Evolutionary conservation across 2,113 vertebrate species (phyloP).

Genomic region (Rhinoderma darwinii): DNA sequence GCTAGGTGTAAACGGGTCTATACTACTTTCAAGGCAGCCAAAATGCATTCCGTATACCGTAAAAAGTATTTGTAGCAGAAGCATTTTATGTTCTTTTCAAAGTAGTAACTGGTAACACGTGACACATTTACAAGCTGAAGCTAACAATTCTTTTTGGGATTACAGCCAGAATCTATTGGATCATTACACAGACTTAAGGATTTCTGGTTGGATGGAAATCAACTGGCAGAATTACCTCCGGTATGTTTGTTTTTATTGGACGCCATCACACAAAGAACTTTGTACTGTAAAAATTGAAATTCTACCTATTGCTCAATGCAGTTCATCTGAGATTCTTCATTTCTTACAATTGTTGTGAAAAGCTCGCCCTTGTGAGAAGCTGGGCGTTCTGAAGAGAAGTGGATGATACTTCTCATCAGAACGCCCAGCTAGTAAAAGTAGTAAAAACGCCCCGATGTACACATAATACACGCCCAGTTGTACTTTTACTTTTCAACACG

Average conservation of each 20-base stretch:
- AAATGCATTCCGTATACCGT: too few relatives aligned
- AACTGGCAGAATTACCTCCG: conserved; percentile 89
- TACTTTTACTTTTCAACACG: too few relatives aligned
- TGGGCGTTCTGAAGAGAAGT: too few relatives aligned
- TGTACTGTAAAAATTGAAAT: background rate
- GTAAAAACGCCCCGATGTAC: too few relatives aligned
- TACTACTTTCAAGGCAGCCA: too few relatives aligned
- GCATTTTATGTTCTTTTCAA: background rate
- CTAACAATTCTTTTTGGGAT: conserved; percentile 39
- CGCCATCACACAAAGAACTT: background rate
- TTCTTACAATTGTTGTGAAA: background rate
- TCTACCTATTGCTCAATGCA: background rate
- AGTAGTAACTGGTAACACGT: background rate
- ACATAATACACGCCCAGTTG: too few relatives aligned
- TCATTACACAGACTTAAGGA: conserved; percentile 93
- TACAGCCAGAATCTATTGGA: conserved; percentile 93
- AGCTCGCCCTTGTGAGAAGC: background rate
- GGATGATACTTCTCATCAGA: too few relatives aligned
- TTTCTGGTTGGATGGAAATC: conserved; percentile 98
- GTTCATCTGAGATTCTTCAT: background rate
- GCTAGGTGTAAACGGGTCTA: too few relatives aligned
- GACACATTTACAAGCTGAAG: background rate
- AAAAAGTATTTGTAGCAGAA: background rate
- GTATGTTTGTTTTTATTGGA: conserved; percentile 70
- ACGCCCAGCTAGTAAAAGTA: too few relatives aligned